phyloP scores from a whole-genome alignment of 2,888 invertebrate genomes.

The Temnothorax ravouxi region DNA sequence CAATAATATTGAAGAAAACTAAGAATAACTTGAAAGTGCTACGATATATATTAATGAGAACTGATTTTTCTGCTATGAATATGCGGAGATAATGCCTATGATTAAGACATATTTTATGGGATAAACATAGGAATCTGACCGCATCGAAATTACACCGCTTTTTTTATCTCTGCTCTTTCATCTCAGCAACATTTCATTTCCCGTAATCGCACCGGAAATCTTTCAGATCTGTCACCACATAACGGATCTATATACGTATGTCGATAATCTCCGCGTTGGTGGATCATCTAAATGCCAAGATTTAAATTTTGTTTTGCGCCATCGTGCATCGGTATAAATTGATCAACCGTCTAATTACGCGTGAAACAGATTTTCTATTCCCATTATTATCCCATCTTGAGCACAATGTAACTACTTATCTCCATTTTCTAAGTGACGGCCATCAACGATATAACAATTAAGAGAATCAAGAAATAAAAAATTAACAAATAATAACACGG shows the following conservation, averaged over 20 bases:
- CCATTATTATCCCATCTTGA: not conserved
- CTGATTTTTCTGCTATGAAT: not conserved
- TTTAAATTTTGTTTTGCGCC: not conserved
- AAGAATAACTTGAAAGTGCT: not conserved
- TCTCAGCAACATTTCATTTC: not conserved
- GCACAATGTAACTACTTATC: not conserved
- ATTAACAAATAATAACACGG: not conserved
- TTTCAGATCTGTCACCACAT: not conserved
- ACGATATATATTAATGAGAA: not conserved
- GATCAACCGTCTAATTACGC: not conserved
- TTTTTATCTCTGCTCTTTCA: not conserved
- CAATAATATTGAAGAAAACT: constrained; percentile 5
- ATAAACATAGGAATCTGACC: constrained; percentile 13
- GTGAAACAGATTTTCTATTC: not conserved
- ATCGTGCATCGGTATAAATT: not conserved
- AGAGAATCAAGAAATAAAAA: not conserved
- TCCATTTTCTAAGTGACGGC: not conserved
- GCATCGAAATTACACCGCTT: constrained; percentile 2
- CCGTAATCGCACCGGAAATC: not conserved
- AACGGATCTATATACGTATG: not conserved
- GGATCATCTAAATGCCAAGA: not conserved
- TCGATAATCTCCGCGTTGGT: not conserved
- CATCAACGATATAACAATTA: not conserved
- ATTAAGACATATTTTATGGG: not conserved
- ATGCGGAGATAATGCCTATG: not conserved